phyloP scores from a whole-genome alignment of 2,113 vertebrate species.

The Cygnus buccinator region DNA sequence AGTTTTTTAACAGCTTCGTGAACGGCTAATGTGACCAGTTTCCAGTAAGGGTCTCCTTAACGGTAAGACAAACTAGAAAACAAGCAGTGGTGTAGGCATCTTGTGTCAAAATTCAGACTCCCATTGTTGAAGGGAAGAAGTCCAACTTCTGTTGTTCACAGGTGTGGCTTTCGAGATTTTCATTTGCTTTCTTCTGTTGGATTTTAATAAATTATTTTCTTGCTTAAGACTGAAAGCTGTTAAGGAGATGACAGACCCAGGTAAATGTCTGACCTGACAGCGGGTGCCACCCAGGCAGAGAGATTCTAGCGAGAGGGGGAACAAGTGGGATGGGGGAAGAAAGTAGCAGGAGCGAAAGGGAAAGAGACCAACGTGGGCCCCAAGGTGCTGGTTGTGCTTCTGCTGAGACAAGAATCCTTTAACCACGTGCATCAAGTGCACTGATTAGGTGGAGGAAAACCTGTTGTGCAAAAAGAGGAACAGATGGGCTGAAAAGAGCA shows the following conservation, averaged over 20 bases:
- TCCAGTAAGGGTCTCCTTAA: background rate
- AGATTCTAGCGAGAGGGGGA: background rate
- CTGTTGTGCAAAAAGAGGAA: background rate
- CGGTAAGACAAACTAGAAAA: background rate
- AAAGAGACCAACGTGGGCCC: background rate
- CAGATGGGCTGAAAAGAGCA: background rate
- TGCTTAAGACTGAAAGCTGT: background rate
- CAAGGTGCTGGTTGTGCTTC: background rate
- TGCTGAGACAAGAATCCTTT: background rate
- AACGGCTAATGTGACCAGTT: background rate
- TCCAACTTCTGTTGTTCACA: background rate
- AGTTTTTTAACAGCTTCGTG: background rate
- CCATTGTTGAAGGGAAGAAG: rapidly evolving
- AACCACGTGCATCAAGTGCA: background rate
- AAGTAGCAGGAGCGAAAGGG: background rate
- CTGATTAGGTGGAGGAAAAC: background rate
- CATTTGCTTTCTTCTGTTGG: background rate
- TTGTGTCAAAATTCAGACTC: background rate
- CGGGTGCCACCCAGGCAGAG: background rate
- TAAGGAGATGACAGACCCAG: background rate
- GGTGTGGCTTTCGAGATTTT: background rate
- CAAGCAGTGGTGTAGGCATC: background rate
- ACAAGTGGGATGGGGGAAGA: background rate
- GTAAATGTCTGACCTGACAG: background rate
- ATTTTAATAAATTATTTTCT: background rate